Base-by-base conservation (phyloP, 37 sponge, comb jelly and placozoan species). In the Aphrocallistes beatrix region DNA sequence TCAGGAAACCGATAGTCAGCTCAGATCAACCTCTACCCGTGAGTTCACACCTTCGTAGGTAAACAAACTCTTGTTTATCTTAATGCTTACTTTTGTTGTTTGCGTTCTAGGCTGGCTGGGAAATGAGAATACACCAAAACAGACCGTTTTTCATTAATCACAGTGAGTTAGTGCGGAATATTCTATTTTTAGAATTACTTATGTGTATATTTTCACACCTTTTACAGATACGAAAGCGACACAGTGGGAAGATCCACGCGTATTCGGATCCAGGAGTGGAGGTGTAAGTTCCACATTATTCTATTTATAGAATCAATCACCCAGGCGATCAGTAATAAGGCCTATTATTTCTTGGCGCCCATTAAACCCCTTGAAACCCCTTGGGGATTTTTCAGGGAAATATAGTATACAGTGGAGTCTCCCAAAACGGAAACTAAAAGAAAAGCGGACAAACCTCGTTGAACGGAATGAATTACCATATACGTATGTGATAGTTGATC, bases 241-340 rank as follows among this genome's bases (percentile, higher is more conserved):
- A 1, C 94, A 96, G 87, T 93, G 97, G 97, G 97, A 96, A 51
- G 96, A 96, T 48, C 96, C 96, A 3, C 85, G 96, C 45, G 37
- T 90, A n/a, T 37, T 88, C n/a, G 75, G 75, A 8, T 21, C 75
- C 75, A 60, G 75, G n/a, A 60, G 75, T 60, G 75, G 75, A 3
- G 75, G 75, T 3, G 75, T 60, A 13, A 60, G 75, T 60, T 3
- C 45, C 45, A 42, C 45, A 42, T 13, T 16, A 42, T 16, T 42
- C 10, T 13, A 6, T 16, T 42, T 16, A n/a, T n/a, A n/a, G n/a
- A n/a, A n/a, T n/a, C n/a, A n/a, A n/a, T n/a, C n/a, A n/a, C n/a
- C n/a, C n/a, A n/a, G n/a, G n/a, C n/a, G n/a, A n/a, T n/a, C n/a
- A n/a, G n/a, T n/a, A n/a, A n/a, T n/a, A n/a, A n/a, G n/a, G n/a